These are phyloP conservation scores for Sesamia inferens DNA, from an alignment of 2,888 invertebrate genomes.

Conservation along the genomic window DNA sequence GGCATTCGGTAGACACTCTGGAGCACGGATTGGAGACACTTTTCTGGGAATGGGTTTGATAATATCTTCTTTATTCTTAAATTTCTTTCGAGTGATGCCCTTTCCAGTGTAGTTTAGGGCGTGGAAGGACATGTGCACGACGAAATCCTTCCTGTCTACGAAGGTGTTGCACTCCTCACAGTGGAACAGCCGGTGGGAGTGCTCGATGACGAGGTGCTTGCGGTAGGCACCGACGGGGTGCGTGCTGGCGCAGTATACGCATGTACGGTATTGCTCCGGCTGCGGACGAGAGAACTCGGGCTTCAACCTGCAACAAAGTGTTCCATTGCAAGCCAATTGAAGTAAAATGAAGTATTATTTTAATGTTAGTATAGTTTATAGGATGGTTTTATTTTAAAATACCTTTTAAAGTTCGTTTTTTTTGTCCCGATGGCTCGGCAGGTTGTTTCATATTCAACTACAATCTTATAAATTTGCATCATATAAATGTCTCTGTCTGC, in stretches of 20 bases:
- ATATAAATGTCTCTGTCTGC: not conserved
- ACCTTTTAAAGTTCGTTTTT: constrained; percentile 12
- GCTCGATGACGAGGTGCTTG: constrained; percentile 75
- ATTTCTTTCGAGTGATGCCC: constrained; percentile 23
- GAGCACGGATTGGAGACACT: not conserved
- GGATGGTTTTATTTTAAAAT: constrained; percentile 3
- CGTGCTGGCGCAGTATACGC: constrained; percentile 69
- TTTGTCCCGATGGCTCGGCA: not conserved
- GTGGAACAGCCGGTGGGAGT: constrained; percentile 78
- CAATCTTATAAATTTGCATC: not conserved
- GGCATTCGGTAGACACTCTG: not conserved
- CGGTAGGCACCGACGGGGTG: constrained; percentile 52
- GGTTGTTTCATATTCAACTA: constrained; percentile 1
- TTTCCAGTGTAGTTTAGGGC: constrained; percentile 66
- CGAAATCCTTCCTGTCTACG: constrained; percentile 75
- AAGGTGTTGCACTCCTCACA: constrained; percentile 82
- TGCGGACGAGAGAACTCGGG: constrained; percentile 7
- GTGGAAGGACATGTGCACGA: constrained; percentile 82
- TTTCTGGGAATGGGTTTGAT: not conserved
- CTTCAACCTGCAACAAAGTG: constrained; percentile 74
- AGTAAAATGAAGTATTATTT: not conserved
- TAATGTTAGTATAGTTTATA: not conserved
- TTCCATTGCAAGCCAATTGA: not conserved
- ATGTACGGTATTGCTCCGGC: constrained; percentile 40
- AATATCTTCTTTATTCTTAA: constrained; percentile 17